phyloP scores from a whole-genome alignment of 2,113 vertebrate species.

The Paramisgurnus dabryanus region DNA sequence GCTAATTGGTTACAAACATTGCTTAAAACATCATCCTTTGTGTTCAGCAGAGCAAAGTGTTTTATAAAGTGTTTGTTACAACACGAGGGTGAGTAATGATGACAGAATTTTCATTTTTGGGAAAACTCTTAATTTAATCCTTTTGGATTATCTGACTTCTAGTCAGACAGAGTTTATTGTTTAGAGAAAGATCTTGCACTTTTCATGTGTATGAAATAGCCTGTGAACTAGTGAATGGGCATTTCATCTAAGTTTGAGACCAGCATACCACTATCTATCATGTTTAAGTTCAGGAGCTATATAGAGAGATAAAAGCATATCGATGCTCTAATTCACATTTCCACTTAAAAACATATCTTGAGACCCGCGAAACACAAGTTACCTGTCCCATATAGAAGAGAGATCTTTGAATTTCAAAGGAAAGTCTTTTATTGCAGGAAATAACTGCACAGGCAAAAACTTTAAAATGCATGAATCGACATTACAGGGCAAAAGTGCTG shows the following conservation, averaged over 20 bases:
- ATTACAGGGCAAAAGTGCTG: constrained; percentile 31
- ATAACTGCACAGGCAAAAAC: constrained; percentile 1
- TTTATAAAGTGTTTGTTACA: too few species aligned
- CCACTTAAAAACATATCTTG: constrained; percentile 16
- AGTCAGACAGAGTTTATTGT: not conserved
- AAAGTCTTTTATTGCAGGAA: constrained; percentile 5
- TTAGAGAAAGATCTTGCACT: not conserved
- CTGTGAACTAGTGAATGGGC: not conserved
- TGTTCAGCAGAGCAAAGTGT: too few species aligned
- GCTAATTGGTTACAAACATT: too few species aligned
- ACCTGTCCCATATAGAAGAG: not conserved
- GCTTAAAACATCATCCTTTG: too few species aligned
- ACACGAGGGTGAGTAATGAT: too few species aligned
- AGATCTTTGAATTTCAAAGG: constrained; percentile 16
- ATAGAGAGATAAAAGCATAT: constrained; percentile 10
- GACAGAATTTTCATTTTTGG: too few species aligned
- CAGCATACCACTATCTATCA: not conserved
- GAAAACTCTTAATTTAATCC: too few species aligned
- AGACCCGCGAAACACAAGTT: not conserved
- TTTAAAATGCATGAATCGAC: constrained; percentile 23
- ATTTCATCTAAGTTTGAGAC: constrained; percentile 7
- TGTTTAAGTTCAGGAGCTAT: not conserved
- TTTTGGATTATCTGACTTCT: not conserved
- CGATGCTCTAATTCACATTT: constrained; percentile 27
- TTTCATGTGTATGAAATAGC: not conserved